These are phyloP conservation scores for Fringilla coelebs DNA, from an alignment of 2,797 vertebrate genomes.

Conservation along the genomic window DNA sequence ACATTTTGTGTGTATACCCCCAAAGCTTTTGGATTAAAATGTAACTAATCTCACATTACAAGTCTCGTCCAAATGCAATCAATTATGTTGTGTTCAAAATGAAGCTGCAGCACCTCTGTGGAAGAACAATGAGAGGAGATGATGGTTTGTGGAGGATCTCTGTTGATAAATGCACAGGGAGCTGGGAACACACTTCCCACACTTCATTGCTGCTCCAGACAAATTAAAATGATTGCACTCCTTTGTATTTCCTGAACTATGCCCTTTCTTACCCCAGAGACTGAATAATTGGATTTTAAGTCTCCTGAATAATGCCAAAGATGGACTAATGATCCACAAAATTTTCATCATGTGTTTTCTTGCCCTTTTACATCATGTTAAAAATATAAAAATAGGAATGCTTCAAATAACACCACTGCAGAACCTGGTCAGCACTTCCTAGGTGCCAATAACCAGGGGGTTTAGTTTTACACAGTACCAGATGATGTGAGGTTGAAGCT, in stretches of 20 bases:
- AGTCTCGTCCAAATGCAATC: background rate
- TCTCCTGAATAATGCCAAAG: background rate
- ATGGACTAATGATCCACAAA: background rate
- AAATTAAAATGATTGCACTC: slow-evolving; percentile 43
- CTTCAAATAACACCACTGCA: background rate
- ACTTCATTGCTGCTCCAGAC: background rate
- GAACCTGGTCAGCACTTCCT: background rate
- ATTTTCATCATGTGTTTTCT: background rate
- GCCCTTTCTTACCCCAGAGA: background rate
- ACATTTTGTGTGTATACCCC: background rate
- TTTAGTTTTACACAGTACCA: background rate
- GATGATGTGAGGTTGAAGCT: background rate
- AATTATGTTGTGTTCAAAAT: background rate
- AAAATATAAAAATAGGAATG: background rate
- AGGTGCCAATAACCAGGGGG: background rate
- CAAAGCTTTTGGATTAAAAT: background rate
- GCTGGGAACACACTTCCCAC: background rate
- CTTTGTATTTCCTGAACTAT: background rate
- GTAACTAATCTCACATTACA: background rate
- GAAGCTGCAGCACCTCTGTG: background rate
- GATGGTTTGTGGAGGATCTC: background rate
- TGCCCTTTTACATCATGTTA: background rate
- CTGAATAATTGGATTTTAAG: background rate
- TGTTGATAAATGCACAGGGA: slow-evolving; percentile 9
- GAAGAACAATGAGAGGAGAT: slow-evolving; percentile 4